Percentiles rank a stretch among this genome's conserved stretches.
These are phyloP conservation scores for Chaenocephalus aceratus DNA, from an alignment of 2,113 vertebrate species.

Conservation along the genomic window DNA sequence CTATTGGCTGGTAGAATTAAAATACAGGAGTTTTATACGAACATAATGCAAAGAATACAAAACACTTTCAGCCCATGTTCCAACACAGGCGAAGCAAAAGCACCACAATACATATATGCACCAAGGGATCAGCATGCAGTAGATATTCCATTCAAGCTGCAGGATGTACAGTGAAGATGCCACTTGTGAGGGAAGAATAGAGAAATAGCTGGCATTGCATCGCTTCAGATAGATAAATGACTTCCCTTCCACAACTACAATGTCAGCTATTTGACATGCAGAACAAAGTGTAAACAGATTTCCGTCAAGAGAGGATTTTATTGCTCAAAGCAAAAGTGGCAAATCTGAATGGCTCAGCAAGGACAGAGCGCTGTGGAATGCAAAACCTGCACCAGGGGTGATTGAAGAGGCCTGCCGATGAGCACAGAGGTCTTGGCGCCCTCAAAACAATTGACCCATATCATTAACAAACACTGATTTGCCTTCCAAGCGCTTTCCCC, in stretches of 20 bases:
- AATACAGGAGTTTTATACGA: conserved; percentile 12
- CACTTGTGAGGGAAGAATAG: conserved; percentile 7
- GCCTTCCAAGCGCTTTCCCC: conserved; percentile 60
- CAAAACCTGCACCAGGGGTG: conserved; percentile 50
- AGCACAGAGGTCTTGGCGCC: conserved; percentile 60
- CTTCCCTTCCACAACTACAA: conserved; percentile 45
- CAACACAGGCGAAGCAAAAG: background rate
- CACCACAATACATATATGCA: background rate
- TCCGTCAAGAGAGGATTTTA: conserved; percentile 48
- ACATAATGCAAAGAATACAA: background rate
- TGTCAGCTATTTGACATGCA: conserved; percentile 59
- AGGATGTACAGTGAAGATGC: background rate
- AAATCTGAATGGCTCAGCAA: conserved; percentile 64
- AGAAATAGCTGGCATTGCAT: conserved; percentile 31
- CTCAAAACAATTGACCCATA: conserved; percentile 70
- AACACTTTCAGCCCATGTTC: background rate
- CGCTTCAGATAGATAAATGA: conserved; percentile 45
- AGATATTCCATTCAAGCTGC: background rate
- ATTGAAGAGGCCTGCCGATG: conserved; percentile 49
- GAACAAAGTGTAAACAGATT: conserved; percentile 65
- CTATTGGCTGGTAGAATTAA: conserved; percentile 14
- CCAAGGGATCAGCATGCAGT: background rate
- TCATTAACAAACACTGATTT: conserved; percentile 71
- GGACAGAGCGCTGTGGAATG: conserved; percentile 54
- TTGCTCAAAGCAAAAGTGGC: conserved; percentile 54